These are phyloP conservation scores for Gallinago media DNA, from an alignment of 2,113 vertebrate genomes.

Conservation along the genomic window DNA sequence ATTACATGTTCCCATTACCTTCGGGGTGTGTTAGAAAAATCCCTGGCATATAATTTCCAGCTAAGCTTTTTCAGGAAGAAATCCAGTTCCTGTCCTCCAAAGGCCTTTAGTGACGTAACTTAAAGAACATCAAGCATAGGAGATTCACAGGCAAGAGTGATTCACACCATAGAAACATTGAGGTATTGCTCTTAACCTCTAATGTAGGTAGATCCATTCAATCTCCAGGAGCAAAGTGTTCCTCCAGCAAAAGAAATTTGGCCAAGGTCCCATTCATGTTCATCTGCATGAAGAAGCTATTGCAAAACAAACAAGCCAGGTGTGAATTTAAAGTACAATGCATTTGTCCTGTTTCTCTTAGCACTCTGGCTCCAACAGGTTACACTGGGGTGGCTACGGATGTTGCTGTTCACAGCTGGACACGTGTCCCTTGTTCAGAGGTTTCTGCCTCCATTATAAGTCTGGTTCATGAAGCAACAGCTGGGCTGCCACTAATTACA, in stretches of 20 bases:
- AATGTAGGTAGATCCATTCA: background rate
- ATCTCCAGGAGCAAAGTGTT: background rate
- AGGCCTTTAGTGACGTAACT: background rate
- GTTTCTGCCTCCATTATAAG: background rate
- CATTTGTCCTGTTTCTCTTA: background rate
- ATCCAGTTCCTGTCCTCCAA: background rate
- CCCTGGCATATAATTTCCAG: background rate
- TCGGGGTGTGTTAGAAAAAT: background rate
- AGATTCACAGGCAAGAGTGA: background rate
- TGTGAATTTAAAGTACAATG: background rate
- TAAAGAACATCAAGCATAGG: background rate
- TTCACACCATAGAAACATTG: background rate
- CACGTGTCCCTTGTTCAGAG: background rate
- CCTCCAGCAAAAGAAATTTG: background rate
- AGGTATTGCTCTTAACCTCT: background rate
- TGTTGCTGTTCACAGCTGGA: background rate
- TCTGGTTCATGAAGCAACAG: background rate
- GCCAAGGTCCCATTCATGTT: background rate
- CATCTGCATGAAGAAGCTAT: background rate
- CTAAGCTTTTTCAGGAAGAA: constrained; percentile 4
- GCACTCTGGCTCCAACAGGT: background rate
- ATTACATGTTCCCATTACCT: background rate
- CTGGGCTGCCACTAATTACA: background rate
- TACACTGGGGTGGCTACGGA: background rate
- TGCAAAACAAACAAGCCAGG: background rate